Percentiles rank a stretch among this genome's conserved stretches.
Evolutionary conservation across 2,113 vertebrate genomes (phyloP).

Genomic region (Hydrolagus affinis): DNA sequence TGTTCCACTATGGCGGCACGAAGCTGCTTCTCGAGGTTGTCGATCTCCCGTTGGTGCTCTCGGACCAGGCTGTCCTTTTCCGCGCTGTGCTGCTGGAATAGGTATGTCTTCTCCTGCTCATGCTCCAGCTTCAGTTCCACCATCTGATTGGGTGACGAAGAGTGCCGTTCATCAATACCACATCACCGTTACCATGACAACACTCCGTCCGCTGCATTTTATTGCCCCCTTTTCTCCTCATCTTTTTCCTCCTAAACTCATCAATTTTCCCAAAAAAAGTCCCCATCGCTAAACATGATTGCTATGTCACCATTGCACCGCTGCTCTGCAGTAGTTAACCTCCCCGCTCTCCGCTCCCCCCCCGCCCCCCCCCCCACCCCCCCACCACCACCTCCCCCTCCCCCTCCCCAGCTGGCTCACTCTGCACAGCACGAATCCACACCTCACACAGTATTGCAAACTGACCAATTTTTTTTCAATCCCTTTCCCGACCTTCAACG

Average conservation of each 20-base stretch:
- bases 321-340: slow-evolving; percentile 17
- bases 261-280: slow-evolving; percentile 49
- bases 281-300: slow-evolving; percentile 20
- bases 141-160: slow-evolving; percentile 98
- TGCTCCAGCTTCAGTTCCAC: slow-evolving; percentile 91
- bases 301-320: not conserved
- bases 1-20: slow-evolving; percentile 76
- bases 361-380: not conserved
- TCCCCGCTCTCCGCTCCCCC: not conserved
- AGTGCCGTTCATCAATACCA: slow-evolving; percentile 92
- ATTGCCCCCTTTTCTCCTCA: slow-evolving; percentile 59
- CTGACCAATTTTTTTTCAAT: not conserved
- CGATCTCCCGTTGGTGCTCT: slow-evolving; percentile 80
- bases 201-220: slow-evolving; percentile 55
- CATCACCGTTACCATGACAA: slow-evolving; percentile 99
- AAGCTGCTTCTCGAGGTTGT: slow-evolving; percentile 75
- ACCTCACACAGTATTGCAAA: not conserved
- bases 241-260: slow-evolving; percentile 59
- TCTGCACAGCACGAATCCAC: too few species aligned
- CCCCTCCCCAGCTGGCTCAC: not conserved
- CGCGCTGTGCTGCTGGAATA: slow-evolving; percentile 83
- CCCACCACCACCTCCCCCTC: not conserved
- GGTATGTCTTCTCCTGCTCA: slow-evolving; percentile 95
- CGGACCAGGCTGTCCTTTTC: slow-evolving; percentile 87
- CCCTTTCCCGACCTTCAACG: not conserved